Evolutionary conservation across 2,113 vertebrate genomes (phyloP), one percentile per base, ranked within the genome.

Genomic region (Colinus virginianus): DNA sequence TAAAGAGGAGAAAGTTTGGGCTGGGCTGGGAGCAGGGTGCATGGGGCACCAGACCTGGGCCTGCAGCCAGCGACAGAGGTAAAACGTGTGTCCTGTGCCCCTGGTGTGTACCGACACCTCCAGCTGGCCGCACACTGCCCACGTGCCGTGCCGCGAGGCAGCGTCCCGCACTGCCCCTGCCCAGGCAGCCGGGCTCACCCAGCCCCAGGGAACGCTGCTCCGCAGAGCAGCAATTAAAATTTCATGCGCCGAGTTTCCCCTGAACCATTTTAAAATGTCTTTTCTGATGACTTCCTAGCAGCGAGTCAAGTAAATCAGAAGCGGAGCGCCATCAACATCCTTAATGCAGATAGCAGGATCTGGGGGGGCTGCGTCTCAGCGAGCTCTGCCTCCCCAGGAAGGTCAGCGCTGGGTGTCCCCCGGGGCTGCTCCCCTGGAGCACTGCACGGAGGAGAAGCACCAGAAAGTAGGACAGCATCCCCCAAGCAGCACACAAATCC

Each of bases 211-310:
- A 87, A 58, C 72, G 63, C 91, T 22, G 38, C 94, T 95, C 86
- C 72, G 30, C 76, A 82, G 90, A 92, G 95, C 91, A 84, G 67
- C 93, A 95, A 96, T 96, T 93, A 97, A 97, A 96, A 86, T 96
- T 96, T 96, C 69, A 96, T 96, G 92, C 93, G 86, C 88, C 56
- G 93, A 90, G 95, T 88, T 96, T 94, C 94, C 96, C 92, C 94
- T 93, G 93, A 95, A 92, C 92, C 87, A 84, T 92, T 97, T 91
- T 70, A 88, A 94, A 88, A 92, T 20, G 3, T 77, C 88, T 90
- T 88, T 89, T 92, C 84, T 91, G 87, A 95, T 94, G 81, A 92
- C 92, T 95, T 95, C 93, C 90, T 79, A 86, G 94, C 77, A 95
- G 78, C 74, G 49, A 95, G 81, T 56, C 2, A 34, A 91, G 90